Evolutionary conservation across 2,888 invertebrate genomes (phyloP).

Genomic region (Lacanobia wlatinum): DNA sequence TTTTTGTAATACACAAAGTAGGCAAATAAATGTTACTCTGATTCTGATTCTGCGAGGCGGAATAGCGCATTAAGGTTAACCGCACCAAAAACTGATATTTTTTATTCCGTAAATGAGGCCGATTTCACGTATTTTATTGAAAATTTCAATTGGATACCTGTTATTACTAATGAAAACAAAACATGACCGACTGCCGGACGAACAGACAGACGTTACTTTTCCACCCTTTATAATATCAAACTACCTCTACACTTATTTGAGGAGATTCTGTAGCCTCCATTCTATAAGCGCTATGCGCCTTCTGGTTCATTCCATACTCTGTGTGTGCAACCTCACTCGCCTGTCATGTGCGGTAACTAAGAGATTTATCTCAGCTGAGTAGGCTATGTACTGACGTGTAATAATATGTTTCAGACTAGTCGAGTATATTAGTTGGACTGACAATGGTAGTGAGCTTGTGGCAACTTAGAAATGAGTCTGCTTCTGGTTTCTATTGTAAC

Average conservation of each 20-base stretch:
- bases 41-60: no score
- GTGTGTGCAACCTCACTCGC: constrained; percentile 26
- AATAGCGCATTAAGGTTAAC: no score
- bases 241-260: no score
- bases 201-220: no score
- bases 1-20: not conserved
- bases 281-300: not conserved
- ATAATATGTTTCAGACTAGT: constrained; percentile 30
- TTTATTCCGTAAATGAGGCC: no score
- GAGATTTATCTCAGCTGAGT: constrained; percentile 49
- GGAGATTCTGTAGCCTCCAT: no score
- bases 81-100: no score
- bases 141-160: no score
- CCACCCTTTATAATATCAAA: no score
- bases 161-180: no score
- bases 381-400: constrained; percentile 19
- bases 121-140: no score
- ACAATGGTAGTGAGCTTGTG: not conserved
- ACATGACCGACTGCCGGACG: no score
- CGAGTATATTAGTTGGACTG: constrained; percentile 16
- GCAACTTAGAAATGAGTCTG: not conserved
- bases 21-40: not conserved
- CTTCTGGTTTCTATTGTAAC: not conserved
- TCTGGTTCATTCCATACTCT: constrained; percentile 26
- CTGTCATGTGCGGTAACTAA: constrained; percentile 45